Base-by-base conservation (phyloP, 2,113 vertebrate species). In the Anarhynchus alexandrinus region DNA sequence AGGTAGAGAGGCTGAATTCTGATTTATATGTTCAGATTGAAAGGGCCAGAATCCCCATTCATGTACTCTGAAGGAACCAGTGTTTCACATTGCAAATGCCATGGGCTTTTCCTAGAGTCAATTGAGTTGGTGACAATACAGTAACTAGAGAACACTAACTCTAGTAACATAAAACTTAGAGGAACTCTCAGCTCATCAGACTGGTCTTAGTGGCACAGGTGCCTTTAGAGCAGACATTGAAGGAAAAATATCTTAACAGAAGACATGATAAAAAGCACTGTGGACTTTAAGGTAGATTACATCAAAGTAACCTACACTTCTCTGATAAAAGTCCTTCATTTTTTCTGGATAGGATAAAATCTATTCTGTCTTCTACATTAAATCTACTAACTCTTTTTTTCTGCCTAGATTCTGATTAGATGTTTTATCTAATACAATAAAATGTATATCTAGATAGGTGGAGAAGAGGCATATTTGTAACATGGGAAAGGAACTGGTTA, bases 201-300 rank as follows among this genome's bases (percentile, higher is more conserved):
- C 34, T 52, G 26, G 8, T 65, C 69, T 70, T 42, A 61, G 30
- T 26, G 18, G 7, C 26, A 42, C 0, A 0, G 1, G 0, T 30
- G 25, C 22, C 29, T 59, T 84, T 84, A 80, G 29, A 67, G 25
- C 4, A 62, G 10, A n/a, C 12, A 23, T 5, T n/a, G 10, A 83
- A 80, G 17, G 27, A 72, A 67, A 49, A 73, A 10, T 23, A 57
- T 20, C 36, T 38, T 87, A 62, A 49, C 6, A 65, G 59, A 74
- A 67, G 69, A 52, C 23, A 25, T 12, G 9, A 52, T 36, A 72
- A 54, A 77, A 88, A 65, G 6, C 45, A 62, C 22, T 57, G 10
- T 49, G 47, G 19, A 13, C 49, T 72, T 78, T 11, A 43, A 72
- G 13, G 17, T 20, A 67, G 32, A 57, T 61, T 61, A 36, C 30